Evolutionary conservation across 2,797 vertebrate genomes (phyloP), one percentile per base, ranked within the genome.

Genomic region (Oreortyx pictus): DNA sequence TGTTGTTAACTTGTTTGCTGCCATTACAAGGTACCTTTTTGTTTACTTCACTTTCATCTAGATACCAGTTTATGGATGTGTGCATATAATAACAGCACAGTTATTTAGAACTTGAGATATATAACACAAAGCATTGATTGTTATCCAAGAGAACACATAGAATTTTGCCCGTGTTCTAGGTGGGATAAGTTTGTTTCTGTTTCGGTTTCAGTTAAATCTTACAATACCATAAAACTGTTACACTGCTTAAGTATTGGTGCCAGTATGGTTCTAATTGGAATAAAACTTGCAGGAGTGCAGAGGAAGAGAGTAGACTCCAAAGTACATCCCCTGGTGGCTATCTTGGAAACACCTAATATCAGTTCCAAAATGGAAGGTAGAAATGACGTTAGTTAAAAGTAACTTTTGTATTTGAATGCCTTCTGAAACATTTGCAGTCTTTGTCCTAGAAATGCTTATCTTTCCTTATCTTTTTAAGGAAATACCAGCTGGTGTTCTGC

Each of bases 401-500:
- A 39, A 31, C 35, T 57, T 68, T 66, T 0, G 0, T 66, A 11
- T 57, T 81, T 86, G 67, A 82, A 22, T 79, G 15, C 7, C 3
- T 14, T 37, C 6, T 88, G 79, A 86, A 90, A 33, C 22, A 54
- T 6, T 44, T 85, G 70, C 27, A 76, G 67, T 79, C 3, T 1
- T 6, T 80, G 8, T 44, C 16, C 43, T 74, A 14, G 24, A 73
- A 54, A 46, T 59, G 29, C 50, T 64, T 43, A 6, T 17, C 4
- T 64, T 65, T 29, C 70, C 10, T 66, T 86, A 14, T 82, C 29
- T 65, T 86, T 44, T 61, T 62, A 92, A 99, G 99, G 97, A 99
- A 99, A 78, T 99, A 99, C 92, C 99, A 99, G 97, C 93, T 99
- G n/a, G 99, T 98, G 78, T 99, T 99, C 97, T 99, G 99, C 95